Evolutionary conservation across 2,888 invertebrate species (phyloP).

Genomic region (Pristionchus japonicus): DNA sequence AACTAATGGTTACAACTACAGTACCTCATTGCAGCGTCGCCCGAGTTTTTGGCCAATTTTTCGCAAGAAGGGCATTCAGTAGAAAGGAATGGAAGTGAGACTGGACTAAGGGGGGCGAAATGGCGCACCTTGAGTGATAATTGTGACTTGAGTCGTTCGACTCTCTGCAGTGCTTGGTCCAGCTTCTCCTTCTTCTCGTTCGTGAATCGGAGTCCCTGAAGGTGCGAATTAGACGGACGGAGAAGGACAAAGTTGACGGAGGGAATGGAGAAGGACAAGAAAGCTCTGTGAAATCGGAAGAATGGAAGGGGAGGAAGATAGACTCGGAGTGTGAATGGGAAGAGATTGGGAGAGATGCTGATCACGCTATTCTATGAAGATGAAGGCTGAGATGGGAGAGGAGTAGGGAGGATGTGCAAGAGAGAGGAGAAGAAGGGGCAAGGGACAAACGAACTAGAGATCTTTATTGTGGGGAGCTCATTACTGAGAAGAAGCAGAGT

Average conservation of each 20-base stretch:
- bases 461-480: slow-evolving; percentile 27
- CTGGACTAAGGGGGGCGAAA: not conserved
- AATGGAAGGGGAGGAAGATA: slow-evolving; percentile 27
- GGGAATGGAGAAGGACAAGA: not conserved
- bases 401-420: not conserved
- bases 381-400: not conserved
- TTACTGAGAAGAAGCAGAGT: not conserved
- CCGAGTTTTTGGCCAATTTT: not conserved
- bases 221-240: not conserved
- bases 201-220: slow-evolving; percentile 61
- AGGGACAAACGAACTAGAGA: slow-evolving; percentile 10
- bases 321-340: slow-evolving; percentile 28
- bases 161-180: slow-evolving; percentile 59
- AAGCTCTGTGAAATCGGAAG: not conserved
- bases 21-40: not conserved
- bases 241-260: not conserved
- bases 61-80: not conserved
- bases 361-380: slow-evolving; percentile 24
- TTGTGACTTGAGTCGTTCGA: slow-evolving; percentile 62
- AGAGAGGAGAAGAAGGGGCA: not conserved
- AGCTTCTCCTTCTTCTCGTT: slow-evolving; percentile 63
- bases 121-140: slow-evolving; percentile 50
- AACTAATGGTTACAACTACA: not conserved
- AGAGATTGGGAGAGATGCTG: slow-evolving; percentile 7
- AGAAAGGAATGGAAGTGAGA: not conserved